Base-by-base conservation (phyloP, 2,888 invertebrate genomes). In the Chirona hameri region DNA sequence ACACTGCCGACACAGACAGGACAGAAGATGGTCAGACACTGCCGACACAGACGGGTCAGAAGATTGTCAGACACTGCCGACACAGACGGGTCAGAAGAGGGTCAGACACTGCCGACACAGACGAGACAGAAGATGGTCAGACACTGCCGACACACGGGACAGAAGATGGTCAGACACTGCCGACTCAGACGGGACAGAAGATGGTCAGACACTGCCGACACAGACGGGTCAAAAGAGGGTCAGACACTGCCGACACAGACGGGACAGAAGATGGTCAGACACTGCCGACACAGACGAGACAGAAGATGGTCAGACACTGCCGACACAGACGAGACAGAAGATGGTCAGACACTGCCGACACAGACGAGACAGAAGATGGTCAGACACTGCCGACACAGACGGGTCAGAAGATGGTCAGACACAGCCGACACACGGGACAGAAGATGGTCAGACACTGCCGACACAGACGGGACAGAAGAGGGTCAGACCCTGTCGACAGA, bases 141-240 rank as follows among this genome's bases (percentile, higher is more conserved):
- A 39, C 39, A 2, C n/a, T n/a, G n/a, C n/a, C n/a, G n/a, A n/a
- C n/a, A n/a, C n/a, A n/a, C n/a, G n/a, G n/a, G n/a, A n/a, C n/a
- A 97, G 89, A 98, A 98, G 86, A 98, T 94, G 79, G 97, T 97
- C 86, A 98, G 92, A 82, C 96, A 94, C 95, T 95, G 89, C 0
- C 10, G 69, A 12, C 39, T 5, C 39, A n/a, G n/a, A 39, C 39
- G 39, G 7, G 39, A 39, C 39, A 39, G 39, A 39, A 39, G 39
- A 39, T 39, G 39, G 39, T 39, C 2, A 39, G 39, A 39, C 39
- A 2, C n/a, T n/a, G n/a, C n/a, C n/a, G n/a, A n/a, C n/a, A n/a
- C n/a, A n/a, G n/a, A n/a, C n/a, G n/a, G n/a, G n/a, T n/a, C n/a
- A 97, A 89, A 98, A 98, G 86, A 98, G 94, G 79, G 97, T 97